These are phyloP conservation scores for Bradynema listronoti DNA, from an alignment of 1,140 invertebrate genomes.

Conservation along the genomic window DNA sequence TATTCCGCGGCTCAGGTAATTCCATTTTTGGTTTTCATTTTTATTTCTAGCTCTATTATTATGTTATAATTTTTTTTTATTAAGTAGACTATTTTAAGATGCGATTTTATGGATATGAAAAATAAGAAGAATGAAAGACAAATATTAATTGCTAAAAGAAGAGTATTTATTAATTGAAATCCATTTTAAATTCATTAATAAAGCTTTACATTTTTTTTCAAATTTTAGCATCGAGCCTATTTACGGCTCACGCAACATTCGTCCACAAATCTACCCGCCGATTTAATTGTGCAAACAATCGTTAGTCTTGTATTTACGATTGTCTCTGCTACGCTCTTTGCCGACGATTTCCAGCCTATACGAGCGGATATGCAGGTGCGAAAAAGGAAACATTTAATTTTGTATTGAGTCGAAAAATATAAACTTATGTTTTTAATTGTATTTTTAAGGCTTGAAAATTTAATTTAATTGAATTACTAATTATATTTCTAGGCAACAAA, in stretches of 20 bases:
- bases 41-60: no score
- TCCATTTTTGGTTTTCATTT: neutral
- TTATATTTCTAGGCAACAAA: constrained; percentile 28
- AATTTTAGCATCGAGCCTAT: constrained; percentile 47
- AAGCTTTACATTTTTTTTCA: no score
- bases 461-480: neutral
- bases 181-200: no score
- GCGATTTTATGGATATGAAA: no score
- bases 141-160: no score
- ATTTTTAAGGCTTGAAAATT: no score
- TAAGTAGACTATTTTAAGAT: no score
- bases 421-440: no score
- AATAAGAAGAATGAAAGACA: no score
- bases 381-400: neutral
- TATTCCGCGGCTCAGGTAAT: constrained; percentile 47
- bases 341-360: constrained; percentile 46
- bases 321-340: constrained; percentile 31
- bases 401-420: no score
- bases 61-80: no score
- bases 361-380: constrained; percentile 36
- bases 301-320: constrained; percentile 34
- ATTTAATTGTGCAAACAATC: constrained; percentile 39
- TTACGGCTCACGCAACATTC: constrained; percentile 37
- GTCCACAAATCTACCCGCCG: constrained; percentile 34
- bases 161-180: no score